A percentile compares a stretch with the other conserved stretches of the same genome.
These are phyloP conservation scores for Platerodrilus igneus DNA, from an alignment of 2,888 invertebrate genomes.

Conservation along the genomic window DNA sequence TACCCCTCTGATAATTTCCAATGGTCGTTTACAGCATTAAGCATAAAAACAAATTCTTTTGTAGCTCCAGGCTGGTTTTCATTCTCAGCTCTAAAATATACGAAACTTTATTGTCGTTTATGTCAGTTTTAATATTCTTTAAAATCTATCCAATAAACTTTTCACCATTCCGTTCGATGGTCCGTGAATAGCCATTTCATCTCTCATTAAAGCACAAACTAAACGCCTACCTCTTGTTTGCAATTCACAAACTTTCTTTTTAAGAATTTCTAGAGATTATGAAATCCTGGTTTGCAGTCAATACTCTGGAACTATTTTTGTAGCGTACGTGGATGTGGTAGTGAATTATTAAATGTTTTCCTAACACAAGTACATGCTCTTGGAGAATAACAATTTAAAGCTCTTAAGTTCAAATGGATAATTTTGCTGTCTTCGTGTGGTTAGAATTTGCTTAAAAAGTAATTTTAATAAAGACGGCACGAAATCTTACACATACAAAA, in stretches of 20 bases:
- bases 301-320: slow-evolving; percentile 37
- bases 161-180: slow-evolving; percentile 35
- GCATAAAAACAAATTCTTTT: slow-evolving; percentile 32
- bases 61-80: slow-evolving; percentile 26
- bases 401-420: no score
- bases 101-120: no score
- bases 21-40: slow-evolving; percentile 26
- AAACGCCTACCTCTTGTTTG: slow-evolving; percentile 18
- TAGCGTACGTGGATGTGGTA: slow-evolving; percentile 34
- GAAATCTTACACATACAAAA: no score
- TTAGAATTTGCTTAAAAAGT: no score
- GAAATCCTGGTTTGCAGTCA: slow-evolving; percentile 36
- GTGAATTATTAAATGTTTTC: slow-evolving; percentile 30
- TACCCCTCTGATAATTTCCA: slow-evolving; percentile 35
- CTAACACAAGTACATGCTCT: slow-evolving; percentile 35
- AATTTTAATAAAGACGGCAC: no score
- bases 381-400: slow-evolving; percentile 36
- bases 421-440: no score
- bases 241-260: slow-evolving; percentile 17
- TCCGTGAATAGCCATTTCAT: slow-evolving; percentile 34
- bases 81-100: slow-evolving; percentile 31
- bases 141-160: slow-evolving; percentile 34
- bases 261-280: slow-evolving; percentile 28
- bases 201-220: slow-evolving; percentile 25
- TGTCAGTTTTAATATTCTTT: no score